A percentile compares a stretch with the other conserved stretches of the same genome.
Evolutionary conservation across 2,888 invertebrate species (phyloP).

Genomic region (Acanthacorydalis orientalis): DNA sequence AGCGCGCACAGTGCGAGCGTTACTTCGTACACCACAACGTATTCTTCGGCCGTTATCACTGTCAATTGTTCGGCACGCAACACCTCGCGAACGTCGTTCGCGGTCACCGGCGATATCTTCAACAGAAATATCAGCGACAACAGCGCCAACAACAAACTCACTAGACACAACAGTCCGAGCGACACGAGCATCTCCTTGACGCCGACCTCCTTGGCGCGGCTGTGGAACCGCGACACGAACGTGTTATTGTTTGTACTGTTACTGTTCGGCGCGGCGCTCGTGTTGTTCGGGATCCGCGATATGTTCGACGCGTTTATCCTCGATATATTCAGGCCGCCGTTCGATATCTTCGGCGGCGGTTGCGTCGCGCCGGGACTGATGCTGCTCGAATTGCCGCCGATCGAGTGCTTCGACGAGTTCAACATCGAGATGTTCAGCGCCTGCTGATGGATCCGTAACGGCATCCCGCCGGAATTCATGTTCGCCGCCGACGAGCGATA

Average conservation of each 20-base stretch:
- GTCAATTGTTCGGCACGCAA: slow-evolving; percentile 36
- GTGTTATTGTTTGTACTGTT: slow-evolving; percentile 6
- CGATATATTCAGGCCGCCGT: slow-evolving; percentile 41
- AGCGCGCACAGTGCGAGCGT: slow-evolving; percentile 78
- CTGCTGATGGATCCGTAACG: slow-evolving; percentile 19
- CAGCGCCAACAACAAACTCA: slow-evolving; percentile 67
- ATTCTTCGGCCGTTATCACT: slow-evolving; percentile 56
- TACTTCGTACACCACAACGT: slow-evolving; percentile 79
- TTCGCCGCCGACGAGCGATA: background rate
- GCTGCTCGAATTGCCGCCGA: slow-evolving; percentile 36
- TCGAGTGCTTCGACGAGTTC: slow-evolving; percentile 46
- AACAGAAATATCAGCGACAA: slow-evolving; percentile 71
- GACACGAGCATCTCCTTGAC: slow-evolving; percentile 70
- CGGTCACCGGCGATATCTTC: slow-evolving; percentile 59
- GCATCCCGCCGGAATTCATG: background rate
- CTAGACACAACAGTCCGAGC: slow-evolving; percentile 67
- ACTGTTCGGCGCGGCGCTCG: slow-evolving; percentile 12
- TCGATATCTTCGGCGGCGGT: slow-evolving; percentile 21
- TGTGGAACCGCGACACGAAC: slow-evolving; percentile 15
- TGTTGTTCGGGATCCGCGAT: slow-evolving; percentile 17
- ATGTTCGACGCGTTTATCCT: slow-evolving; percentile 22
- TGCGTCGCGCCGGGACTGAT: slow-evolving; percentile 37
- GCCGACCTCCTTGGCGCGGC: slow-evolving; percentile 35
- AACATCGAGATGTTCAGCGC: slow-evolving; percentile 51
- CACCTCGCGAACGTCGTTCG: slow-evolving; percentile 35